Base-by-base conservation (phyloP, 92 coral and sea anemone genomes). In the Desmophyllum pertusum region DNA sequence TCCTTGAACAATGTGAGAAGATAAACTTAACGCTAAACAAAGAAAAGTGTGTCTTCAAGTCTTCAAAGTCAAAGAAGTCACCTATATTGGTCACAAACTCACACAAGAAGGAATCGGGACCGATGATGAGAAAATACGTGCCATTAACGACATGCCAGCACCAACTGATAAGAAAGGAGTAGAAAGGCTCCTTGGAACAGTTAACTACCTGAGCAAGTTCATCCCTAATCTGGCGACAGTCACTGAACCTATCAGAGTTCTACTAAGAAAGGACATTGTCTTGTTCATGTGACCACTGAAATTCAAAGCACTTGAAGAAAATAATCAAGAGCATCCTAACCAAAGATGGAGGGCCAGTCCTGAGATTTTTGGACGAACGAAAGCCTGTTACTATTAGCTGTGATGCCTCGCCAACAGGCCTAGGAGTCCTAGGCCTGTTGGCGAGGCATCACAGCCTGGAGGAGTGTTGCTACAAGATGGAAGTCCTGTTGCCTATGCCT, bases 1-100 rank as follows among this genome's bases (percentile, higher is more conserved):
- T n/a, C n/a, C n/a, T n/a, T n/a, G n/a, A n/a, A n/a, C n/a, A n/a
- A 84, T 77, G 89, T 42, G 88, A 84, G 73, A 84, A 84, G 79
- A 73, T 72, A 10, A 81, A 55, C 29, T 35, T 84, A 31, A 61
- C 75, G 39, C 53, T 72, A 17, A 61, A 85, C 46, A 43, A 65
- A 65, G 89, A 86, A 66, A 86, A 79, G 77, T 86, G 81, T 27
- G 85, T 65, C 57, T 78, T n/a, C n/a, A n/a, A n/a, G n/a, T n/a
- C n/a, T n/a, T 86, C 40, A 53, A 80, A 61, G 85, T 79, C 69
- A 25, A 69, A 52, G 85, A 86, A 86, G 85, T 86, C 35, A 86
- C 89, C 73, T 86, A 79, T 53, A 74, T 79, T 13, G 90, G 90
- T 70, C 83, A 74, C 76, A 87, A 87, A 67, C 61, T 81, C 65